These are phyloP conservation scores for Sphenopsis melanotis DNA, from an alignment of 2,797 vertebrate species.

Conservation along the genomic window DNA sequence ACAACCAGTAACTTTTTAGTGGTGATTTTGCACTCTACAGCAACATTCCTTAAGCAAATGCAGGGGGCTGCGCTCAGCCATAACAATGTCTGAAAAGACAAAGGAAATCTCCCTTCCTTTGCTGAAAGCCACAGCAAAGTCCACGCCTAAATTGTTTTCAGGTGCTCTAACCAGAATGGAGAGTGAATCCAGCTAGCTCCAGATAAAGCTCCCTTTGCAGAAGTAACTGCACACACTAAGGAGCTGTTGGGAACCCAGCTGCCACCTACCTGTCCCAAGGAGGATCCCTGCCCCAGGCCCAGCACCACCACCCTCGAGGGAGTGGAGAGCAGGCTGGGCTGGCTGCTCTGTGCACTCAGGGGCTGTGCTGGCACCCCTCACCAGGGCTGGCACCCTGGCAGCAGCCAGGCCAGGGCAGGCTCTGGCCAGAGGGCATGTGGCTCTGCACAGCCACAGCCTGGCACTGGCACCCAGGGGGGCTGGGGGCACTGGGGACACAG, in stretches of 20 bases:
- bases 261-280: background rate
- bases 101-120: background rate
- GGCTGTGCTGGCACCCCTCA: background rate
- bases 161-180: background rate
- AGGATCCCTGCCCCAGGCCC: background rate
- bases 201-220: background rate
- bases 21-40: background rate
- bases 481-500: background rate
- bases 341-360: background rate
- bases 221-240: background rate
- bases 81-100: fast-evolving
- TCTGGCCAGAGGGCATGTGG: fast-evolving
- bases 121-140: background rate
- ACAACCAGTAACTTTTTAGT: background rate
- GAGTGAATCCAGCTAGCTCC: background rate
- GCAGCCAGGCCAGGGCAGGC: no score
- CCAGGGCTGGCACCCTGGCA: background rate
- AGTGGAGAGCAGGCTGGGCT: background rate
- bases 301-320: background rate
- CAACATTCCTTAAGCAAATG: background rate
- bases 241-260: background rate
- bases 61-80: background rate
- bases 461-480: background rate
- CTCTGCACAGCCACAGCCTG: fast-evolving
- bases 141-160: background rate